Evolutionary conservation across 2,888 invertebrate species (phyloP).

Genomic region (Elegia similella): DNA sequence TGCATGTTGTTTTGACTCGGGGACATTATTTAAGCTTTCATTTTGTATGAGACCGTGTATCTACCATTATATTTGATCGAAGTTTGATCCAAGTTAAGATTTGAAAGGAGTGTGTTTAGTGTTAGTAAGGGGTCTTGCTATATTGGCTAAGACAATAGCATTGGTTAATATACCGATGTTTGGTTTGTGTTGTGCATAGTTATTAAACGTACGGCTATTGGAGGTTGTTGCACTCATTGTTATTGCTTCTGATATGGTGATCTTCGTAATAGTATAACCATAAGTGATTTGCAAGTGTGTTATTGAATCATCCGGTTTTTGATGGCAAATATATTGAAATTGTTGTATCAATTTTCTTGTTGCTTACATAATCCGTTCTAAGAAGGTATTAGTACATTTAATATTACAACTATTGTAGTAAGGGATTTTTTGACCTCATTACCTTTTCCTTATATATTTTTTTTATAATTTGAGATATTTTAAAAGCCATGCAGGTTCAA

Average conservation of each 20-base stretch:
- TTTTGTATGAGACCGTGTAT: too few species aligned
- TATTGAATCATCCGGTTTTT: constrained; percentile 19
- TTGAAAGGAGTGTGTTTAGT: neutral
- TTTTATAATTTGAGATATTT: too few species aligned
- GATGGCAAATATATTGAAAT: neutral
- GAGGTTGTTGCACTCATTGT: constrained; percentile 43
- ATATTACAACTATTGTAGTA: too few species aligned
- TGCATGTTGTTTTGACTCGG: too few species aligned
- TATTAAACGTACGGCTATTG: constrained; percentile 40
- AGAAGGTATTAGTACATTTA: too few species aligned
- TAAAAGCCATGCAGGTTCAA: too few species aligned
- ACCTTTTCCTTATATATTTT: too few species aligned
- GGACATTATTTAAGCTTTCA: too few species aligned
- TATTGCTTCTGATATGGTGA: constrained; percentile 39
- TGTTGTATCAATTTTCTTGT: too few species aligned
- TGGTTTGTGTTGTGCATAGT: constrained; percentile 40
- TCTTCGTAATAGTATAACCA: constrained; percentile 33
- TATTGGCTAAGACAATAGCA: constrained; percentile 33
- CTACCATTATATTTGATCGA: too few species aligned
- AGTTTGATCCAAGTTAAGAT: neutral
- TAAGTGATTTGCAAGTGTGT: constrained; percentile 39
- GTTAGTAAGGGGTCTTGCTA: constrained; percentile 13
- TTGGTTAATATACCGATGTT: constrained; percentile 45
- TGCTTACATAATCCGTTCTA: too few species aligned
- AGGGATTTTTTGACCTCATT: too few species aligned